Evolutionary conservation across 1,140 invertebrate genomes (phyloP).

Genomic region (Heliconius hewitsoni): DNA sequence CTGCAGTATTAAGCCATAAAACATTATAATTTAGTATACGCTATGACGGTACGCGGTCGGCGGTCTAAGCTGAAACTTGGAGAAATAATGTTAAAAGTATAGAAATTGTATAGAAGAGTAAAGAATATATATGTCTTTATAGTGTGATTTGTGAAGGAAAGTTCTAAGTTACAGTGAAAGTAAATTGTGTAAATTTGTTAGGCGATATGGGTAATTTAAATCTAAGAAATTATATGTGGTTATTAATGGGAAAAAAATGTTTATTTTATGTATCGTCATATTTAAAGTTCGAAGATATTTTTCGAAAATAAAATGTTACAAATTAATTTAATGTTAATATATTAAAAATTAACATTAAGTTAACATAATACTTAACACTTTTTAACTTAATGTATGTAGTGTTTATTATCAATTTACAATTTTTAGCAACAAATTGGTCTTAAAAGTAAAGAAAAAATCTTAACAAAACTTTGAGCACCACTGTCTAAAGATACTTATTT

Average conservation of each 20-base stretch:
- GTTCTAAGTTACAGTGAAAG: conserved; percentile 4
- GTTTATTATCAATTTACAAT: neutral
- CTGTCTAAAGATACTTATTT: conserved; percentile 67
- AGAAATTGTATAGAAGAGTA: neutral
- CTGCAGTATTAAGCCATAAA: conserved; percentile 81
- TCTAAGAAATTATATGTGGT: neutral
- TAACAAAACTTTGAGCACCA: conserved; percentile 51
- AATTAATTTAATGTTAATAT: too few relatives aligned
- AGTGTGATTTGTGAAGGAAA: conserved; percentile 8
- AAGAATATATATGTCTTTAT: neutral
- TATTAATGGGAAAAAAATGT: neutral
- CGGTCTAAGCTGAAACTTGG: conserved; percentile 49
- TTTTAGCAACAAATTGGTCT: neutral
- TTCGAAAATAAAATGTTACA: too few relatives aligned
- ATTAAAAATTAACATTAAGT: too few relatives aligned
- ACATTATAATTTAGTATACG: conserved; percentile 78
- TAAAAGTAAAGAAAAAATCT: neutral
- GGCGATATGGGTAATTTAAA: neutral
- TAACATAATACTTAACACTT: too few relatives aligned
- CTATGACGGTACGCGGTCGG: conserved; percentile 63
- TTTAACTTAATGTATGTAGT: too few relatives aligned
- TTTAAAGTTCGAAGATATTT: too few relatives aligned
- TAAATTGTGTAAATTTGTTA: neutral
- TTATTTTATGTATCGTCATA: too few relatives aligned
- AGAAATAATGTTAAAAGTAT: conserved; percentile 33